Conservation (phyloP, 92 coral and sea anemone genomes). For the Ricordea florida region DNA sequence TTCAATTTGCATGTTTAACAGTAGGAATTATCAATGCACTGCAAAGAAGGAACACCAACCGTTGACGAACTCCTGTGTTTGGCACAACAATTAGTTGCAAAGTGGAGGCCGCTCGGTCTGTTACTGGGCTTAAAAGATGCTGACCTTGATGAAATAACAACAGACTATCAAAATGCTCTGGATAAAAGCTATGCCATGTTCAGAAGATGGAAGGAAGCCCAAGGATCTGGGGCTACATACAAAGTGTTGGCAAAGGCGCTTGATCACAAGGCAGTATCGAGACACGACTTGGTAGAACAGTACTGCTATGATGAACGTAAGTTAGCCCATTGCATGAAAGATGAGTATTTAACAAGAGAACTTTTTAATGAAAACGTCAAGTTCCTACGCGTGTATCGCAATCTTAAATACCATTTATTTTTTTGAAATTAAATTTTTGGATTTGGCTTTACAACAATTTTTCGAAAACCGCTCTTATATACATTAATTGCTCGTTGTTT, state of each 20-base stretch:
- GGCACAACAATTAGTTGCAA: conserved; percentile 18
- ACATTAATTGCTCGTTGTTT: no score
- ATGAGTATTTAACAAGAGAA: no score
- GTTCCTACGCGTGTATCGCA: no score
- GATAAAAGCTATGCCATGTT: conserved; percentile 62
- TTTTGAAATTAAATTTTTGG: no score
- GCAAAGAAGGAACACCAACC: conserved; percentile 52
- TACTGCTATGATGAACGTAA: conserved; percentile 36
- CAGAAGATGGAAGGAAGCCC: conserved; percentile 50
- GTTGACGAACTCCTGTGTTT: conserved; percentile 19
- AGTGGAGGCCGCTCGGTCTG: conserved; percentile 66
- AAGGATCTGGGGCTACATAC: conserved; percentile 55
- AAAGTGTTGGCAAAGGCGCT: conserved; percentile 48
- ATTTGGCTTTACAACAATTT: no score
- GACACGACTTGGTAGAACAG: conserved; percentile 40
- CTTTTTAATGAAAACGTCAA: no score
- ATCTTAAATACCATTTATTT: no score
- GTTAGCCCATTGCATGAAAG: no score
- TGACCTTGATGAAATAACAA: conserved; percentile 44
- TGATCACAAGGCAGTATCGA: conserved; percentile 20
- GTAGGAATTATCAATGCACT: no score
- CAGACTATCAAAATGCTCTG: conserved; percentile 23
- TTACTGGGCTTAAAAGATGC: conserved; percentile 42
- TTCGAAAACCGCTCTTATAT: no score
- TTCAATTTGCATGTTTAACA: no score